phyloP scores from a whole-genome alignment of 1,140 invertebrate species.

The Formica exsecta region DNA sequence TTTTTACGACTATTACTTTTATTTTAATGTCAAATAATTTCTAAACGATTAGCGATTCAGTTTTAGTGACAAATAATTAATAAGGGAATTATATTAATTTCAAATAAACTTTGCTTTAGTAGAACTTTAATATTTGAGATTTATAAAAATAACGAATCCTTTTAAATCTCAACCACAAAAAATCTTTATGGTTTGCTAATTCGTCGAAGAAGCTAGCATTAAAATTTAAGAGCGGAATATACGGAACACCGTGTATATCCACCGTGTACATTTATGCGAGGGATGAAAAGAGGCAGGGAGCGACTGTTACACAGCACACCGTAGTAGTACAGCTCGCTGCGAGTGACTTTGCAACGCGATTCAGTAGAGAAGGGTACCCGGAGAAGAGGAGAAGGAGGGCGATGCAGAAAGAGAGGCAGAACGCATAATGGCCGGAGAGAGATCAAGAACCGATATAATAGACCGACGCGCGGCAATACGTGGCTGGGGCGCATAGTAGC shows the following conservation, averaged over 20 bases:
- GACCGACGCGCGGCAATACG: conserved; percentile 68
- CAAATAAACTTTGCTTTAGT: too few relatives aligned
- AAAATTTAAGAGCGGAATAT: background rate
- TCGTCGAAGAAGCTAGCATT: background rate
- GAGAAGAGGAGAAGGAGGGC: conserved; percentile 31
- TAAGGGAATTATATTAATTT: background rate
- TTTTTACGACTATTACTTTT: background rate
- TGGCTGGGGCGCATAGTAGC: conserved; percentile 61
- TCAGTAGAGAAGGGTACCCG: conserved; percentile 39
- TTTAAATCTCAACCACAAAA: background rate
- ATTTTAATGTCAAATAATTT: background rate
- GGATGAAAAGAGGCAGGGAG: conserved; percentile 52
- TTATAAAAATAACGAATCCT: background rate
- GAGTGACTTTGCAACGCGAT: conserved; percentile 74
- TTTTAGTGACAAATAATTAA: background rate
- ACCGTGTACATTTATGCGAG: conserved; percentile 43
- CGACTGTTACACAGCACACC: conserved; percentile 9
- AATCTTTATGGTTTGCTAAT: background rate
- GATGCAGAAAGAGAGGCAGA: conserved; percentile 73
- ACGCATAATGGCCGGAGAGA: conserved; percentile 75
- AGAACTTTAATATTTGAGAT: background rate
- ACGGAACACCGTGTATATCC: conserved; percentile 25
- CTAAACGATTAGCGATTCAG: background rate
- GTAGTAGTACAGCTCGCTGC: conserved; percentile 32
- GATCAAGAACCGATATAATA: conserved; percentile 78